A percentile compares a stretch with the other conserved stretches of the same genome.
These are phyloP conservation scores for Lutjanus argentimaculatus DNA, from an alignment of 2,797 vertebrate genomes.

Conservation along the genomic window DNA sequence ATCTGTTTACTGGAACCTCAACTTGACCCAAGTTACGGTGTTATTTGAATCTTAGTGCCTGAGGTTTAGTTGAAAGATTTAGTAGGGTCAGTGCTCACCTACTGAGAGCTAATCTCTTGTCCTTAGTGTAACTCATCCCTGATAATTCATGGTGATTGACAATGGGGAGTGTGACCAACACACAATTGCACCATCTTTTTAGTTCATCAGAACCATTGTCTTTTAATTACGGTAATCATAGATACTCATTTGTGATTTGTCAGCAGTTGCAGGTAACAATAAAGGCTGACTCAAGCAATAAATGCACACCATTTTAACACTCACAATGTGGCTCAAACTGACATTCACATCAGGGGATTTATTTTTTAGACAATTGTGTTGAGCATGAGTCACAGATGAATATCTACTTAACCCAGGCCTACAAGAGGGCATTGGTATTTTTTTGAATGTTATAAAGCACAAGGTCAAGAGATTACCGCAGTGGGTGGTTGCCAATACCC, in stretches of 20 bases:
- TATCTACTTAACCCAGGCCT: neutral
- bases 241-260: neutral
- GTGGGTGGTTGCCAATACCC: too few relatives aligned
- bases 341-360: slow-evolving; percentile 8
- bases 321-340: neutral
- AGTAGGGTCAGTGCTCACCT: neutral
- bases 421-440: neutral
- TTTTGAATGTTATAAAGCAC: neutral
- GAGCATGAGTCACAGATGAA: slow-evolving; percentile 1
- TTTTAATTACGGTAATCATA: neutral
- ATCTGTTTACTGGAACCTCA: neutral
- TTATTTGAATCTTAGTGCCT: neutral
- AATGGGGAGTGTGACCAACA: neutral
- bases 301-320: slow-evolving; percentile 6
- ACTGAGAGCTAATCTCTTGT: slow-evolving; percentile 4
- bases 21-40: neutral
- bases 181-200: neutral
- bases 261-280: neutral
- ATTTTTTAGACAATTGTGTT: slow-evolving; percentile 7
- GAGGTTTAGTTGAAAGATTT: neutral
- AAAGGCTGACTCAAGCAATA: neutral
- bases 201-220: neutral
- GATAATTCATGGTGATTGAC: slow-evolving; percentile 5
- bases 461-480: neutral
- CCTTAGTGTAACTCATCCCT: neutral